Conservation (phyloP, 2,888 invertebrate species). For the Monopis laevigella region DNA sequence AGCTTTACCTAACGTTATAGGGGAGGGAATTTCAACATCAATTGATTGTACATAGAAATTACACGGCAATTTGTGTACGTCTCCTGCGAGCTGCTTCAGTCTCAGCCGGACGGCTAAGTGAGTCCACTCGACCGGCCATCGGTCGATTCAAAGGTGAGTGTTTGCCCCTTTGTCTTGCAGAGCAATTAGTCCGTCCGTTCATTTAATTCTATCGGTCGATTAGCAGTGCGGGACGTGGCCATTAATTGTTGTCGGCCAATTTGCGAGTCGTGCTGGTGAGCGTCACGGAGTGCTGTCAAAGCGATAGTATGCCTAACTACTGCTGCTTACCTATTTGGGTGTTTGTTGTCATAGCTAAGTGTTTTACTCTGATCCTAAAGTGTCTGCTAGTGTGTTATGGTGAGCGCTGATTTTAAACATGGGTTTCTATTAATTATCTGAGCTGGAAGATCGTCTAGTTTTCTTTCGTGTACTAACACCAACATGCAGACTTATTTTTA, state of each 20-base stretch:
- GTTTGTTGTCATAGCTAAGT: no score
- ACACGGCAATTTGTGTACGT: constrained; percentile 1
- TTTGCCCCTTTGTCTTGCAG: constrained; percentile 65
- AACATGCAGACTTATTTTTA: no score
- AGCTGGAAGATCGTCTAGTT: no score
- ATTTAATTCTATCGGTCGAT: constrained; percentile 67
- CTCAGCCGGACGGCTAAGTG: constrained; percentile 10
- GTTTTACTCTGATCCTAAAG: no score
- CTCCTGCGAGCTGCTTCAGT: not conserved
- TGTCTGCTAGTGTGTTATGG: no score
- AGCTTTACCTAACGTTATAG: no score
- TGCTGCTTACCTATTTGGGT: no score
- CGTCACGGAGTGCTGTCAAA: constrained; percentile 39
- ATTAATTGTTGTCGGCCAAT: constrained; percentile 59
- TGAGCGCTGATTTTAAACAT: no score
- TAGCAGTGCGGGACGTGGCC: constrained; percentile 52
- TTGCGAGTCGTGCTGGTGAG: not conserved
- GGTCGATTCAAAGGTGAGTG: constrained; percentile 30
- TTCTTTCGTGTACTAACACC: no score
- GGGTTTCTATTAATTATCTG: no score
- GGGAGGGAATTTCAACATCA: not conserved
- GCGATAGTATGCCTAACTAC: constrained; percentile 62
- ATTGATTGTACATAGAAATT: constrained; percentile 6
- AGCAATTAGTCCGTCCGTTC: constrained; percentile 65
- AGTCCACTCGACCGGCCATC: constrained; percentile 8